These are phyloP conservation scores for Aeoliscus strigatus DNA, from an alignment of 2,797 vertebrate genomes.

Conservation along the genomic window DNA sequence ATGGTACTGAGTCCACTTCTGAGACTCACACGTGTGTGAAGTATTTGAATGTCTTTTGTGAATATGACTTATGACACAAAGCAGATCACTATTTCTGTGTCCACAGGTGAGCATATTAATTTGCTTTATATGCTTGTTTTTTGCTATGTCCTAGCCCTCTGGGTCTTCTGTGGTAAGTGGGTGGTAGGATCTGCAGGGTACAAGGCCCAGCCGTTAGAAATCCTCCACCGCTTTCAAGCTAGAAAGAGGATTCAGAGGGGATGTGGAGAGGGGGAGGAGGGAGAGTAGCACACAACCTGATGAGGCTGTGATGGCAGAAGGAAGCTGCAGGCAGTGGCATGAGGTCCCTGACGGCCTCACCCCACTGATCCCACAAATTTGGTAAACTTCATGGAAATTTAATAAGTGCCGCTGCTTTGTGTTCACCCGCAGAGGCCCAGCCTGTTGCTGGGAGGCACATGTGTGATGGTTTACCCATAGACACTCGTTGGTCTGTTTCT, in stretches of 20 bases:
- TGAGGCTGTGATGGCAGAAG: conserved; percentile 51
- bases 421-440: conserved; percentile 69
- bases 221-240: conserved; percentile 30
- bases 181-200: conserved; percentile 47
- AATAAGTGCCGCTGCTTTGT: conserved; percentile 77
- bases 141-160: conserved; percentile 56
- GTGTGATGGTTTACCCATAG: conserved; percentile 71
- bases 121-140: conserved; percentile 51
- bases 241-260: conserved; percentile 72
- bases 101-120: conserved; percentile 6
- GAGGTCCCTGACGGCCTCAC: conserved; percentile 63
- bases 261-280: conserved; percentile 49
- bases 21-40: conserved; percentile 10
- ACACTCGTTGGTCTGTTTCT: conserved; percentile 55
- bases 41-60: conserved; percentile 19
- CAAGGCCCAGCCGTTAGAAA: conserved; percentile 22
- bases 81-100: conserved; percentile 9
- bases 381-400: conserved; percentile 81
- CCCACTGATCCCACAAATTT: conserved; percentile 78
- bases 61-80: conserved; percentile 7
- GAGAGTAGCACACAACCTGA: conserved; percentile 49
- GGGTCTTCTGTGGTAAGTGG: conserved; percentile 59
- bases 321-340: conserved; percentile 65
- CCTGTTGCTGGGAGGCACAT: conserved; percentile 71
- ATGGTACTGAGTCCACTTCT: conserved; percentile 6